A percentile compares a stretch with the other conserved stretches of the same genome.
phyloP scores from a whole-genome alignment of 2,797 vertebrate genomes.

The Coregonus suidteri region DNA sequence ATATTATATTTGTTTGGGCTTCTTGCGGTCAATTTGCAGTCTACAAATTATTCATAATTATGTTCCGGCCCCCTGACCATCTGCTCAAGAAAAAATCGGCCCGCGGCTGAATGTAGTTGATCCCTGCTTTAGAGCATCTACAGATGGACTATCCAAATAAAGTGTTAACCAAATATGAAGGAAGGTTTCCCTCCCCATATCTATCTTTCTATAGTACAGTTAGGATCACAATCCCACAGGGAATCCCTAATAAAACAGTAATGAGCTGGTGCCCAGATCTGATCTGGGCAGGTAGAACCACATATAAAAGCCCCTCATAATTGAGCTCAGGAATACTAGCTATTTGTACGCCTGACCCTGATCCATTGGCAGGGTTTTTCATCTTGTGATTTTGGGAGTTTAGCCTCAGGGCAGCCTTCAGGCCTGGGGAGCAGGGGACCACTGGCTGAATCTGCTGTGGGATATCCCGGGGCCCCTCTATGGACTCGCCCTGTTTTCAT shows the following conservation, averaged over 20 bases:
- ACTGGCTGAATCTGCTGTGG: conserved; percentile 80
- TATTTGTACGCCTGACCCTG: background rate
- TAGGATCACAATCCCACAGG: conserved; percentile 23
- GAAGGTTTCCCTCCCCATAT: background rate
- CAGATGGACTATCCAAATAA: too few species aligned
- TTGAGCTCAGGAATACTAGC: background rate
- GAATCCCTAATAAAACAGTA: conserved; percentile 37
- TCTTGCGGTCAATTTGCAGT: too few species aligned
- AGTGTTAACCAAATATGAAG: background rate
- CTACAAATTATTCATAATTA: too few species aligned
- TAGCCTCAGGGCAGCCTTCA: conserved; percentile 88
- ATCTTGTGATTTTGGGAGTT: conserved; percentile 80
- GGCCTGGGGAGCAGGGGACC: conserved; percentile 79
- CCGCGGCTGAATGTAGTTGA: too few species aligned
- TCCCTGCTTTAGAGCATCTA: too few species aligned
- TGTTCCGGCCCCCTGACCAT: too few species aligned
- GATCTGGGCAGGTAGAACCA: conserved; percentile 2
- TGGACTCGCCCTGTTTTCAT: conserved; percentile 63
- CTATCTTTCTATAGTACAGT: conserved; percentile 7
- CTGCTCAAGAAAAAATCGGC: too few species aligned
- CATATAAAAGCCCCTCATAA: background rate
- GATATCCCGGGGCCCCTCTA: conserved; percentile 69
- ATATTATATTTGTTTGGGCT: too few species aligned
- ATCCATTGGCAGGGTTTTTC: conserved; percentile 25
- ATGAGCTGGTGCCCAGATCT: conserved; percentile 33